A percentile compares a stretch with the other conserved stretches of the same genome.
phyloP scores from a whole-genome alignment of 2,797 vertebrate genomes.

The Catharus ustulatus region DNA sequence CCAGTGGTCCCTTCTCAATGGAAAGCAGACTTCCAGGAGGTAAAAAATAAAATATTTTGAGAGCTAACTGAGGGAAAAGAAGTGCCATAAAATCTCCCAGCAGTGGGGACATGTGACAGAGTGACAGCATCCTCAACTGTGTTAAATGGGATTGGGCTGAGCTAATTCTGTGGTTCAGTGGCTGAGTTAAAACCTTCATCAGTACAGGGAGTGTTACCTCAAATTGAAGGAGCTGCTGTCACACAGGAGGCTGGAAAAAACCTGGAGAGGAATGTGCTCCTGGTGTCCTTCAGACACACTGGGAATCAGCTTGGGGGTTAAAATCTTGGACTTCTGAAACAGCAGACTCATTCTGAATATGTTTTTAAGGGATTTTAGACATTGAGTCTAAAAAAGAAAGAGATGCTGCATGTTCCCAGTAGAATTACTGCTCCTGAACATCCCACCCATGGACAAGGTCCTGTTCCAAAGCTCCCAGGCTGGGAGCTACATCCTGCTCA shows the following conservation, averaged over 20 bases:
- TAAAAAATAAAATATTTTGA: background rate
- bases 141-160: conserved; percentile 15
- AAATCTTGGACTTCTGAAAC: background rate
- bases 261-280: background rate
- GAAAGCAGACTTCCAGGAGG: background rate
- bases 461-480: background rate
- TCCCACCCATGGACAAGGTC: background rate
- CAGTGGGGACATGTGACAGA: background rate
- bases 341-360: background rate
- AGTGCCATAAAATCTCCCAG: background rate
- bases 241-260: background rate
- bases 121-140: background rate
- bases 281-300: background rate
- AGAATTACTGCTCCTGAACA: background rate
- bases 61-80: background rate
- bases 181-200: conserved; percentile 14
- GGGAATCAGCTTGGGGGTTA: background rate
- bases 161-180: background rate
- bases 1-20: background rate
- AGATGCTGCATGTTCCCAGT: background rate
- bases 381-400: background rate
- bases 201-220: background rate
- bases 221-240: conserved; percentile 11
- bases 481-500: background rate
- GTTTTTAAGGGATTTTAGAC: background rate